Conservation (phyloP, 2,113 vertebrate species). For the Ceyx cyanopectus region DNA sequence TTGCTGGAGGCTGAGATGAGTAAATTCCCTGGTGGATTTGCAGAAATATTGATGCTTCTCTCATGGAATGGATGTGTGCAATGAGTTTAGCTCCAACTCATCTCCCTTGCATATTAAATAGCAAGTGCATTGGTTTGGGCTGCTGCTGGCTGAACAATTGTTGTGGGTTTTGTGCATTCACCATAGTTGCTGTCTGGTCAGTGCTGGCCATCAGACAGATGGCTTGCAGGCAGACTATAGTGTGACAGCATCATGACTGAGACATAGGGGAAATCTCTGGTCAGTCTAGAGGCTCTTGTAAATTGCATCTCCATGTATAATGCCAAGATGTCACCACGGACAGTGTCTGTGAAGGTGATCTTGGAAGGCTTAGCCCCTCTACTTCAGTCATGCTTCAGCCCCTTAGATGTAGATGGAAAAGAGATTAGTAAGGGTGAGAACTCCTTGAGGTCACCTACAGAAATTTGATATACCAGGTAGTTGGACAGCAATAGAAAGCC, state of each 20-base stretch:
- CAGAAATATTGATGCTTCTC: neutral
- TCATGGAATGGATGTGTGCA: neutral
- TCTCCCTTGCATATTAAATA: neutral
- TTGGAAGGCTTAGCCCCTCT: rapidly evolving
- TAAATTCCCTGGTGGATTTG: neutral
- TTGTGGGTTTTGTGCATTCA: rapidly evolving
- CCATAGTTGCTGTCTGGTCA: rapidly evolving
- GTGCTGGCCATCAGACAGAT: too few relatives aligned
- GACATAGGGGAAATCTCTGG: neutral
- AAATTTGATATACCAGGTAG: neutral
- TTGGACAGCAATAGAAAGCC: neutral
- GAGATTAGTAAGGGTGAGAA: neutral
- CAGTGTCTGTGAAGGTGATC: neutral
- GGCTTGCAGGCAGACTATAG: rapidly evolving
- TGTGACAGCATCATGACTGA: neutral
- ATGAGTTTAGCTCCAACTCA: neutral
- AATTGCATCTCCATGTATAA: neutral
- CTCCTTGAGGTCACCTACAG: neutral
- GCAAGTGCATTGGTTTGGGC: rapidly evolving
- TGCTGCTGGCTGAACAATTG: neutral
- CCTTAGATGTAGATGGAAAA: neutral
- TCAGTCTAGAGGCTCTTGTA: neutral
- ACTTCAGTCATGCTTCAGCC: neutral
- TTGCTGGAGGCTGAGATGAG: neutral
- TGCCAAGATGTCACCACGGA: neutral